phyloP scores from a whole-genome alignment of 2,113 vertebrate genomes.

The Pygoscelis adeliae region DNA sequence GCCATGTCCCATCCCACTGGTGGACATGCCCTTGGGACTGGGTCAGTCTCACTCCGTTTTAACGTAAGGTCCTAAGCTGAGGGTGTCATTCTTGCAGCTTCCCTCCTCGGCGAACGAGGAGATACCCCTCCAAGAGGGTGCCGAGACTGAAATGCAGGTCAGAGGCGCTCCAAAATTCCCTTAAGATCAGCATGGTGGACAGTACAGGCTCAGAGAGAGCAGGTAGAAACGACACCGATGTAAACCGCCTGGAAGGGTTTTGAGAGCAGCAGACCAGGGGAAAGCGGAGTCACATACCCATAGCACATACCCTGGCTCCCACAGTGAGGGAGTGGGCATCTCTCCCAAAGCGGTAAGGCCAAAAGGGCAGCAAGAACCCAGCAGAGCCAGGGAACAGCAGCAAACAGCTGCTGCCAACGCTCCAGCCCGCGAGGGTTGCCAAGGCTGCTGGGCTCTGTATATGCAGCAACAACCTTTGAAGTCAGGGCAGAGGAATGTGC shows the following conservation, averaged over 20 bases:
- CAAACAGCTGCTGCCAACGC: slow-evolving; percentile 25
- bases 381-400: neutral
- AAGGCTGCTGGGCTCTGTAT: slow-evolving; percentile 58
- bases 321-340: neutral
- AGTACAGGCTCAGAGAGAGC: neutral
- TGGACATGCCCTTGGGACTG: neutral
- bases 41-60: neutral
- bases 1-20: neutral
- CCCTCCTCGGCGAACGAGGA: rapidly evolving
- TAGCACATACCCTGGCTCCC: neutral
- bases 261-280: neutral
- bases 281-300: neutral
- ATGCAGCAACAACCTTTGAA: slow-evolving; percentile 65
- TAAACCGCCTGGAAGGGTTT: neutral
- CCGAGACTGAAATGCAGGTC: rapidly evolving
- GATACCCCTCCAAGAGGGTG: neutral
- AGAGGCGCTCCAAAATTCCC: neutral
- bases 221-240: rapidly evolving
- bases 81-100: neutral
- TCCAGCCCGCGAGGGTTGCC: slow-evolving; percentile 17
- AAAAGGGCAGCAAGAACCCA: neutral
- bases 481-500: slow-evolving; percentile 39
- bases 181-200: rapidly evolving
- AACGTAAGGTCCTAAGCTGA: neutral
- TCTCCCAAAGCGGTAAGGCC: neutral